Evolutionary conservation across 2,113 vertebrate species (phyloP), one percentile per base, ranked within the genome.

Genomic region (Toxotes chatareus): DNA sequence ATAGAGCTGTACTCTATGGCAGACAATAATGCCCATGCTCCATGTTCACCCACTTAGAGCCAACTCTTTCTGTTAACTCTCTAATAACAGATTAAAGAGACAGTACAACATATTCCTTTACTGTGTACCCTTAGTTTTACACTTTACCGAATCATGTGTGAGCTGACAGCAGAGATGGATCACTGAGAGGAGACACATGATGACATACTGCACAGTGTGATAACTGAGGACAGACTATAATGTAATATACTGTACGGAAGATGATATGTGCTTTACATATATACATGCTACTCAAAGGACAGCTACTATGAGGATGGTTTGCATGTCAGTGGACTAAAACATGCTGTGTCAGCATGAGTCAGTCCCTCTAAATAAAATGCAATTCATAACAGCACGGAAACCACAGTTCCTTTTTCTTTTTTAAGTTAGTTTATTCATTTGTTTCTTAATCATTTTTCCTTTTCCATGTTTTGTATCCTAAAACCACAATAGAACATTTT

Each of bases 121-220:
- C 65, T 65, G 71, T 13, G 36, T 65, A 4, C 14, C 8, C 17
- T 31, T 8, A 19, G 5, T 44, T 79, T 49, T 34, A 60, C 27
- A 47, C 62, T 38, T n/a, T 17, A 17, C 23, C 7, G 2, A 46
- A 44, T 38, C 42, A 4, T 46, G 27, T 67, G 21, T 76, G 21
- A 47, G 51, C 71, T 7, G 70, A 36, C 65, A 38, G 55, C 36
- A 56, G 63, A n/a, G 14, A 64, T 31, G 57, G 69, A 61, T 60
- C 36, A 7, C 36, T 38, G 36, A 38, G 36, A 38, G 36, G 34
- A 40, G 23, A 49, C 59, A 46, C 31, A 27, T n/a, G 17, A 36
- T 11, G 46, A 49, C 44, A 31, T 0, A 19, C 31, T 19, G 5
- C 27, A 59, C 17, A 23, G 60, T 1, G n/a, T 44, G 17, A 12